Conservation (phyloP, 1,140 invertebrate species). For the Caenorhabditis inopinata region DNA sequence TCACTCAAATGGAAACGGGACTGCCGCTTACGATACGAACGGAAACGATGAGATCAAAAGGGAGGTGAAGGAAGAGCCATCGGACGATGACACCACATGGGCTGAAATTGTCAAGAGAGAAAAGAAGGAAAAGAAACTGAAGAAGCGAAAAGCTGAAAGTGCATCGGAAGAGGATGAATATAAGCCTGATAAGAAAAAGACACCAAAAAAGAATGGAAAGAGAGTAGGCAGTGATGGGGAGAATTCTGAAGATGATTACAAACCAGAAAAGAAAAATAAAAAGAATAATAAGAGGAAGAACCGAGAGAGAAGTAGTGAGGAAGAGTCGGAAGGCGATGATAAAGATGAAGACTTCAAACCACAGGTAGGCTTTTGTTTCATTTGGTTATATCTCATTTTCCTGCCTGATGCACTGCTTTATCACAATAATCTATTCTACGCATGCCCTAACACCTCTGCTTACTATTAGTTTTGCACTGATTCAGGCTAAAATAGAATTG, state of each 20-base stretch:
- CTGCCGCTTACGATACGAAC: neutral
- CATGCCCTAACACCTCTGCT: too few species aligned
- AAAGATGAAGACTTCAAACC: neutral
- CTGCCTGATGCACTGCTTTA: neutral
- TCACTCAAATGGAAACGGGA: neutral
- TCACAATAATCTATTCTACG: too few species aligned
- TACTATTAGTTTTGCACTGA: too few species aligned
- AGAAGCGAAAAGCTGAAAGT: neutral
- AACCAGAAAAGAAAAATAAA: slow-evolving; percentile 34
- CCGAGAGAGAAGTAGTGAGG: neutral
- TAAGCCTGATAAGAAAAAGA: slow-evolving; percentile 41
- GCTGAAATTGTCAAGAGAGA: neutral
- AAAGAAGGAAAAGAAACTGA: slow-evolving; percentile 31
- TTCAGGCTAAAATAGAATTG: too few species aligned
- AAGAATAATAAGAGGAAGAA: slow-evolving; percentile 2
- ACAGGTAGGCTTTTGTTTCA: neutral
- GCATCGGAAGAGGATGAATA: slow-evolving; percentile 22
- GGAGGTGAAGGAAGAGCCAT: slow-evolving; percentile 30
- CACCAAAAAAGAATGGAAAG: slow-evolving; percentile 25
- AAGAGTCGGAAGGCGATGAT: slow-evolving; percentile 10
- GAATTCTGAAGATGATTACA: slow-evolving; percentile 47
- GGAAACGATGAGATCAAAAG: slow-evolving; percentile 24
- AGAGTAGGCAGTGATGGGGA: slow-evolving; percentile 18
- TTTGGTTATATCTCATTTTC: too few species aligned
- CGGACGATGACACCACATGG: neutral